phyloP scores from a whole-genome alignment of 2,113 vertebrate genomes.

The Cyprinodon brontotheroides region DNA sequence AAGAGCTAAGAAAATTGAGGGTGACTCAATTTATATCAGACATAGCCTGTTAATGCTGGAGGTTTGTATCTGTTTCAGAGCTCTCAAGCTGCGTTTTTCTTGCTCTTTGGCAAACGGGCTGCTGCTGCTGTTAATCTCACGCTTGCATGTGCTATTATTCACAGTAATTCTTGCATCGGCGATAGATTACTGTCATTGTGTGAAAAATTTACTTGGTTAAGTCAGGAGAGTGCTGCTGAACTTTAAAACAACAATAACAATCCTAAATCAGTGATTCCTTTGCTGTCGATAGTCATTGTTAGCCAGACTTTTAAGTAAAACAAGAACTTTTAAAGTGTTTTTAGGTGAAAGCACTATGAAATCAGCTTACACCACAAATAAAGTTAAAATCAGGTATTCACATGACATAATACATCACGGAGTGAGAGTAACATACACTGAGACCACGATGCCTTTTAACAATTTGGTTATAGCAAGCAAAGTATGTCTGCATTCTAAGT shows the following conservation, averaged over 20 bases:
- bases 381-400: not conserved
- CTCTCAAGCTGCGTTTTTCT: constrained; percentile 70
- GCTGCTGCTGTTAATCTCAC: constrained; percentile 52
- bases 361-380: not conserved
- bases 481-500: not conserved
- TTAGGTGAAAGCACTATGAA: too few relatives aligned
- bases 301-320: not conserved
- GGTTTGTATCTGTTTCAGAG: constrained; percentile 93
- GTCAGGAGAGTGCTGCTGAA: constrained; percentile 65
- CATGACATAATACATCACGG: not conserved
- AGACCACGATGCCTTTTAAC: not conserved
- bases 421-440: not conserved
- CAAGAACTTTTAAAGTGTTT: too few relatives aligned
- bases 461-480: not conserved
- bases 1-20: constrained; percentile 97
- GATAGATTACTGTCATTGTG: constrained; percentile 13
- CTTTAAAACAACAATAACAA: constrained; percentile 27
- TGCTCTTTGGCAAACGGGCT: constrained; percentile 80
- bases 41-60: constrained; percentile 99
- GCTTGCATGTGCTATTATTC: constrained; percentile 70
- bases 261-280: not conserved
- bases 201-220: constrained; percentile 35
- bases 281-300: not conserved
- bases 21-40: constrained; percentile 99
- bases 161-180: constrained; percentile 26